Conservation (phyloP, 2,797 vertebrate genomes). For the Notoglanidium macrostoma region DNA sequence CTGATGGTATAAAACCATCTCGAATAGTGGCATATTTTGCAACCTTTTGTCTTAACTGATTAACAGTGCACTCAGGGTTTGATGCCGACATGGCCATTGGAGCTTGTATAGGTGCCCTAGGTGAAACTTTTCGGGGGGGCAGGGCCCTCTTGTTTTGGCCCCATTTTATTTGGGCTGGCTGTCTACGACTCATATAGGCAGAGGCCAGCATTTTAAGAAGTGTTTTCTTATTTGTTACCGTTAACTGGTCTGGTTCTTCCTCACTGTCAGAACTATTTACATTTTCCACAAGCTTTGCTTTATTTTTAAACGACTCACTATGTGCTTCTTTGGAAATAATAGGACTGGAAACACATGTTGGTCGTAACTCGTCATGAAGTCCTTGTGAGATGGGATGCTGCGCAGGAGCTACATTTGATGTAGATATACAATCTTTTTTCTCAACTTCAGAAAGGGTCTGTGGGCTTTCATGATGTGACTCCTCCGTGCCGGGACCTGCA, state of each 20-base stretch:
- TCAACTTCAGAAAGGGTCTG: conserved; percentile 48
- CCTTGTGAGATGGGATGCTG: not conserved
- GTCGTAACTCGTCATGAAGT: conserved; percentile 9
- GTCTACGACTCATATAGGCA: conserved; percentile 70
- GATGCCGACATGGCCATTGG: conserved; percentile 17
- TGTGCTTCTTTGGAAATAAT: conserved; percentile 44
- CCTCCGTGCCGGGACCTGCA: conserved; percentile 29
- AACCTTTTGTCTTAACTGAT: conserved; percentile 53
- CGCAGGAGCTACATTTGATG: not conserved
- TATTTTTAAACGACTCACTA: conserved; percentile 39
- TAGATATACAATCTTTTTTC: conserved; percentile 34
- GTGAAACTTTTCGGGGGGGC: conserved; percentile 65
- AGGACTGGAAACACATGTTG: conserved; percentile 10
- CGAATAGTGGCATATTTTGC: conserved; percentile 31
- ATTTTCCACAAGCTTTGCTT: not conserved
- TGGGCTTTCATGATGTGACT: conserved; percentile 16
- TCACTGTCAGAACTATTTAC: conserved; percentile 40
- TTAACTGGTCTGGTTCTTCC: conserved; percentile 12
- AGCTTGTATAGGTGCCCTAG: conserved; percentile 62
- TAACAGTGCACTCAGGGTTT: conserved; percentile 19
- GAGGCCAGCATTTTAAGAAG: conserved; percentile 76
- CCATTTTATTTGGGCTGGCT: conserved; percentile 46
- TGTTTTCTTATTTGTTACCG: conserved; percentile 58
- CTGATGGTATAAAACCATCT: conserved; percentile 65
- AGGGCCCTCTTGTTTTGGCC: conserved; percentile 42